These are phyloP conservation scores for Synergus umbraculus DNA, from an alignment of 2,888 invertebrate genomes.

Conservation along the genomic window DNA sequence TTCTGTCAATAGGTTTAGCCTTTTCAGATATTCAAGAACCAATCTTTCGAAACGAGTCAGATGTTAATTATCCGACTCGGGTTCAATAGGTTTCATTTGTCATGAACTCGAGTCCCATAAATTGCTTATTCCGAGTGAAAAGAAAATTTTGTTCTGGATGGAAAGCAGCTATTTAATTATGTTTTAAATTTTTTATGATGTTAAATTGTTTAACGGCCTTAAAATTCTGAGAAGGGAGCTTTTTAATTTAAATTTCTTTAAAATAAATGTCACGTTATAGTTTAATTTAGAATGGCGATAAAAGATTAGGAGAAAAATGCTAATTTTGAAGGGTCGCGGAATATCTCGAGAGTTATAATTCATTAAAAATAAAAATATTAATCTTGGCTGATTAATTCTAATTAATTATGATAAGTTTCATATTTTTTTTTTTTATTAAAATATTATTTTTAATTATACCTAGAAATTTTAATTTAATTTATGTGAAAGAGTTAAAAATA, in stretches of 20 bases:
- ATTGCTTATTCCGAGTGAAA: not conserved
- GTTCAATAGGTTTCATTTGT: not conserved
- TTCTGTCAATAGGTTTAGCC: not conserved
- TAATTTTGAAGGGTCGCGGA: not conserved
- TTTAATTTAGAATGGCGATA: not conserved
- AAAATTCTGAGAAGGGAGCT: not conserved
- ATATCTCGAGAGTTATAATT: not conserved
- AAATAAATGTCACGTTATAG: not conserved
- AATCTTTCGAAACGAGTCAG: not conserved
- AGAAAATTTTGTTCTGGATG: not conserved
- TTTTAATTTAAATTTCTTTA: not conserved
- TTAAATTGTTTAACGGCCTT: not conserved
- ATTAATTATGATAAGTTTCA: too few relatives aligned
- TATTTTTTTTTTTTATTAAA: too few relatives aligned
- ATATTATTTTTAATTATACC: too few relatives aligned
- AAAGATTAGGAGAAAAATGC: not conserved
- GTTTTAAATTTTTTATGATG: not conserved
- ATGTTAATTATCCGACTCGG: not conserved
- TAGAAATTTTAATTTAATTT: too few relatives aligned
- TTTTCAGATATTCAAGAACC: not conserved
- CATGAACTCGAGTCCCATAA: not conserved
- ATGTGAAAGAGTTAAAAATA: not conserved
- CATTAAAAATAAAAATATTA: not conserved
- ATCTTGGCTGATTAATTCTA: too few relatives aligned
- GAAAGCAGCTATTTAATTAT: conserved; percentile 2